Evolutionary conservation across 1,140 invertebrate genomes (phyloP), one percentile per base, ranked within the genome.

Genomic region (Ceratitis capitata): DNA sequence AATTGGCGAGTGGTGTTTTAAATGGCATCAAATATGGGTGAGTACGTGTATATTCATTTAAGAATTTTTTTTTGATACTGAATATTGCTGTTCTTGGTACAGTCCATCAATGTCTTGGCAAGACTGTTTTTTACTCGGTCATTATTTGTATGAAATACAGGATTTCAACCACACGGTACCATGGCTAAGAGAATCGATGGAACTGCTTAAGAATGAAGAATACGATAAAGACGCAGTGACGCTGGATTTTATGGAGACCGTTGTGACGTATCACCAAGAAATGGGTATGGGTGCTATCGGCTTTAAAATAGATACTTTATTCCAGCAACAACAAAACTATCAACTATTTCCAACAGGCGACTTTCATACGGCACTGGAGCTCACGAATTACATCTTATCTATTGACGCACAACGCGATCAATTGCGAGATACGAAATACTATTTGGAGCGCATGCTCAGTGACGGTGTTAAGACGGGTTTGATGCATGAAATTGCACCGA

Each of bases 51-150:
- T 1, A 16, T n/a, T 1, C 32, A 56, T 0, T 7, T 1, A 45
- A 47, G 49, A 49, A 3, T 7, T 0, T 10, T 10, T 82, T 1
- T 45, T 42, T 26, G 23, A 42, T 29, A 14, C 12, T 26, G 26
- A 19, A 7, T 29, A 35, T 45, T n/a, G 12, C 12, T 16, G 12
- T 29, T 26, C 19, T 49, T 29, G 1, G 1, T 14, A 69, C 26
- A 94, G 94, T 87, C 89, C 93, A 0, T 93, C 94, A 85, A 94
- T 96, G 94, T 92, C 93, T 93, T 97, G 97, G 45, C 95, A 96
- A 85, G 98, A 99, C 90, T 99, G 98, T 91, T 99, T 98, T 93
- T 98, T 99, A 92, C 94, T 99, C 10, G 98, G 98, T n/a, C 94
- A 97, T 86, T 95, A 98, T 88, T 95, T 97, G 14, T 99, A 99